Base-by-base conservation (phyloP, 2,888 invertebrate genomes). In the Loripinus fragilis region DNA sequence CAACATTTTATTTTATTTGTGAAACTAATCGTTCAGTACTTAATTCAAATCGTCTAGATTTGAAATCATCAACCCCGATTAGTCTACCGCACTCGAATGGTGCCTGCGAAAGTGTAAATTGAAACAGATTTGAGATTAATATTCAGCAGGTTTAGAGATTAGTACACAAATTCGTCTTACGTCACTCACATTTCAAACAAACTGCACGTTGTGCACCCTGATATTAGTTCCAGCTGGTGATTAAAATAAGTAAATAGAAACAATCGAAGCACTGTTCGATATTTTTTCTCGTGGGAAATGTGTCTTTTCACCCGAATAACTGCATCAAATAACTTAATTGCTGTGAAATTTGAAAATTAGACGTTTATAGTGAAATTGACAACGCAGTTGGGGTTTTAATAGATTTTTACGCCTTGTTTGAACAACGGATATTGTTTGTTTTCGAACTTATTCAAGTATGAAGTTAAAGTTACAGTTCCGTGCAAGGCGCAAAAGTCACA, bases 381-480 rank as follows among this genome's bases (percentile, higher is more conserved):
- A 60, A 20, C 60, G 60, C 60, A 60, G 30, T 60, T 60, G 60
- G 17, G 33, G 25, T 33, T 60, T 60, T 60, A 60, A 60, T 33
- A 33, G 60, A 60, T 60, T 60, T 60, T 60, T 60, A 12, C 33
- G 17, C 33, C 60, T n/a, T 60, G 33, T 60, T 60, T 60, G 33
- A 60, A 60, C 60, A 60, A 60, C 60, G n/a, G 60, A 60, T 33
- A 5, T 30, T 60, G 60, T 60, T 60, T 60, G 60, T 33, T 20
- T 60, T 60, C 23, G 20, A 60, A 60, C 7, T 55, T 55, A 55
- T 23, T 55, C 55, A 55, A 28, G 25, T 15, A 55, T 55, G 55
- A 48, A 8, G 12, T 12, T 38, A 8, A 12, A 38, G 7, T 38
- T 12, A 38, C 5, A 38, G 12, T 38, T 38, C 12, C 38, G 12